Evolutionary conservation across 2,113 vertebrate genomes (phyloP).

Genomic region (Lonchura striata): DNA sequence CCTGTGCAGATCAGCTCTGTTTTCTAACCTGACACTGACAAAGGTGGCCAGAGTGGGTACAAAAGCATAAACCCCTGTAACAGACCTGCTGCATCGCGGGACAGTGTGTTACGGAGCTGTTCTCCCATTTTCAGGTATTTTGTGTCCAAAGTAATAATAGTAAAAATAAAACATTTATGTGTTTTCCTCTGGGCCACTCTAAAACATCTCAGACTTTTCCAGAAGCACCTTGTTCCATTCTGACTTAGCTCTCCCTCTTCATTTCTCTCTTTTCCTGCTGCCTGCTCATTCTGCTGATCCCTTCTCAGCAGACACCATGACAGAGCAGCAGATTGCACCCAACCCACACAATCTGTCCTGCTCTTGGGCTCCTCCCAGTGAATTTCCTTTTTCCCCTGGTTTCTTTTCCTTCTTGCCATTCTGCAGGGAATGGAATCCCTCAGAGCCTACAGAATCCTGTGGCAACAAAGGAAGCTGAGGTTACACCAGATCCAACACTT

Average conservation of each 20-base stretch:
- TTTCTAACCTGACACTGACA: not conserved
- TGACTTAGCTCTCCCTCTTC: not conserved
- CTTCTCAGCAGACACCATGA: not conserved
- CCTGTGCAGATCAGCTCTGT: not conserved
- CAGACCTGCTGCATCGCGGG: not conserved
- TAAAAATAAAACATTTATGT: not conserved
- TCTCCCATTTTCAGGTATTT: not conserved
- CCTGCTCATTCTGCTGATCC: not conserved
- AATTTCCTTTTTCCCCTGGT: not conserved
- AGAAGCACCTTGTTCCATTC: not conserved
- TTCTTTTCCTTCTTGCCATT: not conserved
- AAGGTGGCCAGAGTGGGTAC: not conserved
- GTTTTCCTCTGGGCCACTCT: not conserved
- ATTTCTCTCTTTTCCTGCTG: not conserved
- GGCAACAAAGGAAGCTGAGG: not conserved
- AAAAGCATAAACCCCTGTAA: not conserved
- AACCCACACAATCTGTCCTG: not conserved
- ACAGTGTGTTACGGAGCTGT: accelerated
- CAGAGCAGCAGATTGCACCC: not conserved
- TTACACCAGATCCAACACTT: not conserved
- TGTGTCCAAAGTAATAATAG: not conserved
- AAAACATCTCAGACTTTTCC: not conserved
- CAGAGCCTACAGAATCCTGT: not conserved
- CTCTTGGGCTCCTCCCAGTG: not conserved
- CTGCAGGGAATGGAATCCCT: not conserved